A percentile compares a stretch with the other conserved stretches of the same genome.
These are phyloP conservation scores for Drosophila azteca DNA, from an alignment of 1,140 invertebrate species.

Conservation along the genomic window DNA sequence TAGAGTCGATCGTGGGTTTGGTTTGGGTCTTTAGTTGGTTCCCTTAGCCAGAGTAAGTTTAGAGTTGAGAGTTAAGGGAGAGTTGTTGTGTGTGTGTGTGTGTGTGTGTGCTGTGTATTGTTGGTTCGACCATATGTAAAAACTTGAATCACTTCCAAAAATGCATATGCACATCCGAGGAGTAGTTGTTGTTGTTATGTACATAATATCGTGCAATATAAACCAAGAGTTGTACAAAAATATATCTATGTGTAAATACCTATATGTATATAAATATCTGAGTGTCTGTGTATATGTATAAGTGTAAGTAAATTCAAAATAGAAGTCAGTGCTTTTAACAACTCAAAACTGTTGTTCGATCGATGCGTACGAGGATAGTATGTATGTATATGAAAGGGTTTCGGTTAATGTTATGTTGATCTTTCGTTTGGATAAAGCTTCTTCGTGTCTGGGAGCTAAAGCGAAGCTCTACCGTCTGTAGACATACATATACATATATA, in stretches of 20 bases:
- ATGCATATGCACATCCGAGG: too few relatives aligned
- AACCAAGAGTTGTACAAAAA: slow-evolving; percentile 61
- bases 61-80: slow-evolving; percentile 21
- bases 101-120: too few relatives aligned
- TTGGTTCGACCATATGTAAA: slow-evolving; percentile 19
- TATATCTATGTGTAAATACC: slow-evolving; percentile 18
- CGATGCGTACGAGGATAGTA: slow-evolving; percentile 25
- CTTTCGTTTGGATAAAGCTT: slow-evolving; percentile 32
- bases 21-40: slow-evolving; percentile 23
- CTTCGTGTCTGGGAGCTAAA: slow-evolving; percentile 47
- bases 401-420: background rate
- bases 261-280: slow-evolving; percentile 5
- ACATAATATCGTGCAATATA: slow-evolving; percentile 70
- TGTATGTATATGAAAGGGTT: slow-evolving; percentile 14
- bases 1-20: slow-evolving; percentile 12
- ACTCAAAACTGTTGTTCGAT: slow-evolving; percentile 52
- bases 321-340: slow-evolving; percentile 48
- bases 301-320: slow-evolving; percentile 40
- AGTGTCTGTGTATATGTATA: slow-evolving; percentile 11
- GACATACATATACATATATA: slow-evolving; percentile 57
- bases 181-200: slow-evolving; percentile 14
- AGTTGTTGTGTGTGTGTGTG: slow-evolving; percentile 24
- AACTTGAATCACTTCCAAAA: slow-evolving; percentile 67
- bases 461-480: slow-evolving; percentile 61
- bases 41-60: slow-evolving; percentile 41